Evolutionary conservation across 2,888 invertebrate species (phyloP), one percentile per base, ranked within the genome.

Genomic region (Drosophila niveifrons): DNA sequence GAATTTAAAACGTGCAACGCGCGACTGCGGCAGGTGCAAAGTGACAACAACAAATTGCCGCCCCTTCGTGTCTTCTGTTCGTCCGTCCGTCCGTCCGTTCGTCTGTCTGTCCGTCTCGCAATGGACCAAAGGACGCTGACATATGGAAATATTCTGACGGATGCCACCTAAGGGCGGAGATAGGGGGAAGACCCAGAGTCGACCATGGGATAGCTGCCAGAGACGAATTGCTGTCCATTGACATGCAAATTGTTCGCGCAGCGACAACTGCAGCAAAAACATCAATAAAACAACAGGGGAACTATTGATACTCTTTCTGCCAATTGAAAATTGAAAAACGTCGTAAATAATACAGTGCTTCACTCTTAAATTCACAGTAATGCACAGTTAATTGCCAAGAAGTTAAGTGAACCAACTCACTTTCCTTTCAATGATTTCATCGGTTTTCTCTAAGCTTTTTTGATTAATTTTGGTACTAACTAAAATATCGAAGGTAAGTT

Each of bases 31-130:
- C 83, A 84, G 83, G 83, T 84, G 83, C 88, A 86, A 88, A 84
- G 80, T 84, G 84, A 88, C 83, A 88, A 84, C 86, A 82, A 82
- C 89, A 88, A 83, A 84, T 88, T 86, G 80, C 84, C 75, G 70
- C 75, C 63, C 58, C 53, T 65, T 39, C 57, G 43, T 29, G 29
- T 43, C n/a, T 43, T n/a, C 11, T 43, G 46, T 58, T 44, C 47
- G 11, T 39, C 23, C 23, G 23, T 23, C 23, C 50, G 34, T 50
- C 63, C 43, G 44, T 23, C 62, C 62, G 48, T 23, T 46, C 52
- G 28, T 10, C 15, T 9, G 50, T 47, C 11, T 46, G 43, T 69
- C 47, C 50, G 75, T 66, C 66, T 67, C 71, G 62, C 69, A 58
- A 28, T 46, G 57, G 57, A 62, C 63, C 68, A 69, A 68, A 58